Evolutionary conservation across 1,140 invertebrate species (phyloP).

Genomic region (Hycleus phaleratus): DNA sequence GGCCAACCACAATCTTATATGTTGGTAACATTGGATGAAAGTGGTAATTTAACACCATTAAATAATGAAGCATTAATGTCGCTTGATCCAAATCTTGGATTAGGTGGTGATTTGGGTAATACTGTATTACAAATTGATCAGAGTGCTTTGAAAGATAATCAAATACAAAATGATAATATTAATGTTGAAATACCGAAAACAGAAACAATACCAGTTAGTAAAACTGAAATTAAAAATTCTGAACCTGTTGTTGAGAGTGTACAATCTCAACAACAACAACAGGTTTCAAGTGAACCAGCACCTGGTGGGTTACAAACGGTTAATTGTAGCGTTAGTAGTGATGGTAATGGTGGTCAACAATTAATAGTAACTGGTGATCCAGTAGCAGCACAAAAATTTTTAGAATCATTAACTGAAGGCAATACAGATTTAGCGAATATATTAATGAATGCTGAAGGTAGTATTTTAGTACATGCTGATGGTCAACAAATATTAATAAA

Average conservation of each 20-base stretch:
- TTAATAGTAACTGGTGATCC: slow-evolving; percentile 39
- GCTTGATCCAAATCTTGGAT: slow-evolving; percentile 35
- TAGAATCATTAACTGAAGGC: slow-evolving; percentile 37
- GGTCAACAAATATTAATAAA: slow-evolving; percentile 41
- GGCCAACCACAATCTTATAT: slow-evolving; percentile 55
- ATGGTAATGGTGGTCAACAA: slow-evolving; percentile 28
- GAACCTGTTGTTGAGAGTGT: neutral
- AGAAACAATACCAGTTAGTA: neutral
- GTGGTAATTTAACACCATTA: slow-evolving; percentile 59
- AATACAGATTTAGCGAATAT: slow-evolving; percentile 38
- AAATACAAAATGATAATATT: neutral
- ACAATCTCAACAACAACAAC: neutral
- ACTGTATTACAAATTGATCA: slow-evolving; percentile 38
- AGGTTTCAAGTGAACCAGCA: slow-evolving; percentile 1
- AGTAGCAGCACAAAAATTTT: slow-evolving; percentile 36
- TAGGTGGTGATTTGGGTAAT: slow-evolving; percentile 36
- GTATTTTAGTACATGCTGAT: slow-evolving; percentile 40
- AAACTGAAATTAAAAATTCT: neutral
- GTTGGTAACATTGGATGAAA: slow-evolving; percentile 55
- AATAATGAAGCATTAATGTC: slow-evolving; percentile 56
- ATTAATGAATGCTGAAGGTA: slow-evolving; percentile 35
- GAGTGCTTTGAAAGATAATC: slow-evolving; percentile 5
- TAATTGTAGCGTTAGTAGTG: neutral
- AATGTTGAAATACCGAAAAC: neutral
- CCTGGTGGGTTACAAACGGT: neutral